Conservation (phyloP, 1,140 invertebrate species). For the Penaeus indicus region DNA sequence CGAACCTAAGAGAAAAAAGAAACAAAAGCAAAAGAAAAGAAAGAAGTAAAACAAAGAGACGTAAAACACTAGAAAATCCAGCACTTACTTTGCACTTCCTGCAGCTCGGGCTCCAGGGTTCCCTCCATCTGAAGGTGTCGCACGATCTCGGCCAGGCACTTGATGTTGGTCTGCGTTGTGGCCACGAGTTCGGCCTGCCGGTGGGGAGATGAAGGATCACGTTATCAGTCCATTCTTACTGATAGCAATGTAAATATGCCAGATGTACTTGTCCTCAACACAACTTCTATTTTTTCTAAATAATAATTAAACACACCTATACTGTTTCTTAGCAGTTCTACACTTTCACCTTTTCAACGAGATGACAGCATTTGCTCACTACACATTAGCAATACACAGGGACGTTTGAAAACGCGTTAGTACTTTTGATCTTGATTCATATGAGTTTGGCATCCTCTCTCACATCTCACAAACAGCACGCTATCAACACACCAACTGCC, state of each 20-base stretch:
- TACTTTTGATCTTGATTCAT: too few species aligned
- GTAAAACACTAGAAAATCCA: background rate
- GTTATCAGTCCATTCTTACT: background rate
- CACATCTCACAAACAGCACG: too few species aligned
- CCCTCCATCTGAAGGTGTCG: constrained; percentile 69
- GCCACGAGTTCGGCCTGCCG: constrained; percentile 81
- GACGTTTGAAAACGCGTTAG: too few species aligned
- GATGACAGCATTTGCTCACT: too few species aligned
- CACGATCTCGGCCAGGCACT: constrained; percentile 77
- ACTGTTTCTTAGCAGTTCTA: too few species aligned
- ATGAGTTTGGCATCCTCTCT: too few species aligned
- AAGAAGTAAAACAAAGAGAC: constrained; percentile 49
- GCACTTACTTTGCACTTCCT: constrained; percentile 69
- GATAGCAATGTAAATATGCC: background rate
- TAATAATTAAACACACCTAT: too few species aligned
- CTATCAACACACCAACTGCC: too few species aligned
- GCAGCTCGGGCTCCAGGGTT: constrained; percentile 69
- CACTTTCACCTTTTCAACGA: too few species aligned
- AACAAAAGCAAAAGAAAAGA: constrained; percentile 66
- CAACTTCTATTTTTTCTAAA: too few species aligned
- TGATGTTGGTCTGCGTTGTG: constrained; percentile 82
- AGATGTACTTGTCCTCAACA: background rate
- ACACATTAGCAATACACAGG: too few species aligned
- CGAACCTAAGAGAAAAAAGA: background rate
- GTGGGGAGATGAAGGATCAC: constrained; percentile 64